Percentiles rank a stretch among this genome's conserved stretches.
phyloP scores from a whole-genome alignment of 2,113 vertebrate genomes.

The Neolamprologus falcicula region DNA sequence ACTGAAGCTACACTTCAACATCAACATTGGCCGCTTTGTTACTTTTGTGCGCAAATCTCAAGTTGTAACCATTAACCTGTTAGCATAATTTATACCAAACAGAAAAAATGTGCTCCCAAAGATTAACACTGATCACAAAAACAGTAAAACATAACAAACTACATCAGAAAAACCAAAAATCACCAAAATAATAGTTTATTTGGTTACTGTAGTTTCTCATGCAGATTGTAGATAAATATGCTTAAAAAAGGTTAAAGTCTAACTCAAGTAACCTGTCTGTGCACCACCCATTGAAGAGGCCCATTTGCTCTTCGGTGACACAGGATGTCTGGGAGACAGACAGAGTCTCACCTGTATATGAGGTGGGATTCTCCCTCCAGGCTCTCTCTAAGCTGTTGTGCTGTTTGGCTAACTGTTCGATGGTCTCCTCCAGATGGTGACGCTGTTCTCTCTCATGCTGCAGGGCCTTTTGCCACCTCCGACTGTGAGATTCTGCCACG shows the following conservation, averaged over 20 bases:
- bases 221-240: neutral
- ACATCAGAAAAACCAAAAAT: neutral
- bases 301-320: neutral
- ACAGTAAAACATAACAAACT: neutral
- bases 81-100: neutral
- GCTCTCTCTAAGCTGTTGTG: slow-evolving; percentile 93
- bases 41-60: neutral
- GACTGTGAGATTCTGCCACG: slow-evolving; percentile 83
- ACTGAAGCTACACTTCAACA: neutral
- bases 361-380: slow-evolving; percentile 78
- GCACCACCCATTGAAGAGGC: neutral
- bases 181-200: neutral
- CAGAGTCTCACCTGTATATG: slow-evolving; percentile 51
- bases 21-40: neutral
- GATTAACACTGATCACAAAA: neutral
- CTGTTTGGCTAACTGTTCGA: slow-evolving; percentile 93
- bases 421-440: slow-evolving; percentile 88
- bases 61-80: neutral
- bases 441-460: slow-evolving; percentile 92
- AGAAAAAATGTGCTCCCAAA: neutral
- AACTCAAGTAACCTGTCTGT: neutral
- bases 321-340: neutral
- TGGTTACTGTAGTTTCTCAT: neutral
- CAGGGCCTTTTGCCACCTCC: slow-evolving; percentile 87
- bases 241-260: neutral